Evolutionary conservation across 2,888 invertebrate species (phyloP).

Genomic region (Tetranychus piercei): DNA sequence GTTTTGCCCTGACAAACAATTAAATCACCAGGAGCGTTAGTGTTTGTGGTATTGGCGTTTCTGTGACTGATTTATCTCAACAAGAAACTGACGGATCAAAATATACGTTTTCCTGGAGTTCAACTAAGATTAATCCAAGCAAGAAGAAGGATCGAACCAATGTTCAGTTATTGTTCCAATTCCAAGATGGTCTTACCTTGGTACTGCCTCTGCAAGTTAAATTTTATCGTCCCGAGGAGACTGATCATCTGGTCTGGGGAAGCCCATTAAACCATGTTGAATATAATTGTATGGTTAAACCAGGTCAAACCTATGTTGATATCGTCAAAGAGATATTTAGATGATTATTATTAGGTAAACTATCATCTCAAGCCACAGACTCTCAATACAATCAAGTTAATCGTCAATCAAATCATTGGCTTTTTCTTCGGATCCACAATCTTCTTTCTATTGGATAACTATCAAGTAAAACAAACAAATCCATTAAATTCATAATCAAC

Average conservation of each 20-base stretch:
- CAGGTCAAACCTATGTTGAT: slow-evolving; percentile 35
- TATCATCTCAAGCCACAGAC: too few species aligned
- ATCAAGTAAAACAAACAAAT: too few species aligned
- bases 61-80: slow-evolving; percentile 18
- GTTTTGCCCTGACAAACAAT: not conserved
- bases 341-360: slow-evolving; percentile 25
- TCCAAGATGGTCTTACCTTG: slow-evolving; percentile 37
- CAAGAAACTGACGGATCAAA: slow-evolving; percentile 19
- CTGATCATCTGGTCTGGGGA: slow-evolving; percentile 40
- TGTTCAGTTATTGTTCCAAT: slow-evolving; percentile 29
- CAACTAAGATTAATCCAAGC: slow-evolving; percentile 17
- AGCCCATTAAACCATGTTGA: slow-evolving; percentile 39
- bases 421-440: too few species aligned
- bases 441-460: too few species aligned
- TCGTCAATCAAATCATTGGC: too few species aligned
- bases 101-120: slow-evolving; percentile 24
- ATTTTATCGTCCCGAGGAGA: slow-evolving; percentile 39
- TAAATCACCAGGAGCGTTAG: slow-evolving; percentile 16
- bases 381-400: too few species aligned
- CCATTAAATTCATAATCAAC: too few species aligned
- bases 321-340: slow-evolving; percentile 39
- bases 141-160: slow-evolving; percentile 23
- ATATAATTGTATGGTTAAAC: slow-evolving; percentile 36
- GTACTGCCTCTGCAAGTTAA: slow-evolving; percentile 40
- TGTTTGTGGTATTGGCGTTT: slow-evolving; percentile 17